Conservation (phyloP, 2,113 vertebrate genomes). For the Rousettus leschenaultii region DNA sequence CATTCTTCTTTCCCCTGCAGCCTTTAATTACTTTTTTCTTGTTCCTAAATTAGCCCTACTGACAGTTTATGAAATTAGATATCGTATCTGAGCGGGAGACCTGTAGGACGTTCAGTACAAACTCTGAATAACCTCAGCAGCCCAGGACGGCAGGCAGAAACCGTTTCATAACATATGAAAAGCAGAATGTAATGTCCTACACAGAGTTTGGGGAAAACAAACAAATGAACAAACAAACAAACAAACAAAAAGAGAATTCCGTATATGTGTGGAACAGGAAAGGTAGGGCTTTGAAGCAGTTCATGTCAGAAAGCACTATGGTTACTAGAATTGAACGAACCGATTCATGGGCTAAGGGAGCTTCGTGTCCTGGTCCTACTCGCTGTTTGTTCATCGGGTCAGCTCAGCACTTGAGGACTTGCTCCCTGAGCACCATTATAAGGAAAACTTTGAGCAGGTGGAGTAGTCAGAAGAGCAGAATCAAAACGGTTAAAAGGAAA, state of each 20-base stretch:
- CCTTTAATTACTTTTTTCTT: neutral
- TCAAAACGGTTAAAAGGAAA: neutral
- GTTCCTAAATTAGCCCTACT: neutral
- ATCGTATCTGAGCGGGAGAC: neutral
- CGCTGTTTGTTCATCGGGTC: neutral
- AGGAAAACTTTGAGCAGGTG: neutral
- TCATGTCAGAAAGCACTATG: fast-evolving
- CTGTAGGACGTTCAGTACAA: neutral
- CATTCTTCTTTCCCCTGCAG: neutral
- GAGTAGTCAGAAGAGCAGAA: neutral
- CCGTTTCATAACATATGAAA: neutral
- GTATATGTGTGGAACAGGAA: fast-evolving
- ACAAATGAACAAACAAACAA: neutral
- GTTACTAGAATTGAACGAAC: neutral
- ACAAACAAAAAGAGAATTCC: neutral
- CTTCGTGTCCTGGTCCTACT: neutral
- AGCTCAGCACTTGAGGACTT: no score
- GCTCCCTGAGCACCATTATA: neutral
- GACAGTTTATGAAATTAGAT: neutral
- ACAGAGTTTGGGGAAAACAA: neutral
- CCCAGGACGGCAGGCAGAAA: neutral
- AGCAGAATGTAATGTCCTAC: neutral
- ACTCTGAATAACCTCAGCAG: neutral
- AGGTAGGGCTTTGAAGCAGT: no score
- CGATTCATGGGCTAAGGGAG: neutral